These are phyloP conservation scores for Noctilio leporinus DNA, from an alignment of 2,113 vertebrate species.

Conservation along the genomic window DNA sequence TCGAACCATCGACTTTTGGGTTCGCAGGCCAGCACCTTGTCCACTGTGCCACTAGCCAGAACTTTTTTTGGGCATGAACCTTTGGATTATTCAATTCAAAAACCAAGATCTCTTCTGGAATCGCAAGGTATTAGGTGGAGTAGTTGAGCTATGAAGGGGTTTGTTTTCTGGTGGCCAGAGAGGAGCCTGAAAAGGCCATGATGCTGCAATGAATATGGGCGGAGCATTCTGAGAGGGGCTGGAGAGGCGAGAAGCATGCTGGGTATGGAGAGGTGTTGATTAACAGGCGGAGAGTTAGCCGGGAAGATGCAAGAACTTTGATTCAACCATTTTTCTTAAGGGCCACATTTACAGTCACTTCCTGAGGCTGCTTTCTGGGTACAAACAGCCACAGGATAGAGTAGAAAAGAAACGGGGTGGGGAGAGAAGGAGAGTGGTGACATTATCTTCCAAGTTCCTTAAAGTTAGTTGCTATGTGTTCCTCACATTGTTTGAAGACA, in stretches of 20 bases:
- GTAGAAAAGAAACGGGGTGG: not conserved
- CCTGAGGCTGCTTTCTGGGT: not conserved
- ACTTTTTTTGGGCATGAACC: not conserved
- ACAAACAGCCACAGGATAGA: not conserved
- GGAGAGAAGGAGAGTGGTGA: not conserved
- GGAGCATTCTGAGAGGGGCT: not conserved
- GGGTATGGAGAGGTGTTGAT: too few relatives aligned
- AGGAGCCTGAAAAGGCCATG: not conserved
- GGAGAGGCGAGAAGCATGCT: not conserved
- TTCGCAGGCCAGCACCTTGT: too few relatives aligned
- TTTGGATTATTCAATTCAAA: not conserved
- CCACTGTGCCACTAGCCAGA: too few relatives aligned
- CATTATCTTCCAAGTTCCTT: not conserved
- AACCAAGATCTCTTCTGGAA: not conserved
- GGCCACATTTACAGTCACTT: not conserved
- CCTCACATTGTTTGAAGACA: not conserved
- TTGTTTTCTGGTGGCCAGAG: not conserved
- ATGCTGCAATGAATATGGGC: not conserved
- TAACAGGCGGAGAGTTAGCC: not conserved
- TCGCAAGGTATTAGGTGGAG: not conserved
- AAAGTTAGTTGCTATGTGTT: not conserved
- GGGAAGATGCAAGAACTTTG: not conserved
- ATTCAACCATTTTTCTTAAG: not conserved
- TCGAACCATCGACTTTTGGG: too few relatives aligned
- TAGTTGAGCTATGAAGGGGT: not conserved